Percentiles rank a stretch among this genome's conserved stretches.
phyloP scores from a whole-genome alignment of 2,113 vertebrate genomes.

The Heterotis niloticus region DNA sequence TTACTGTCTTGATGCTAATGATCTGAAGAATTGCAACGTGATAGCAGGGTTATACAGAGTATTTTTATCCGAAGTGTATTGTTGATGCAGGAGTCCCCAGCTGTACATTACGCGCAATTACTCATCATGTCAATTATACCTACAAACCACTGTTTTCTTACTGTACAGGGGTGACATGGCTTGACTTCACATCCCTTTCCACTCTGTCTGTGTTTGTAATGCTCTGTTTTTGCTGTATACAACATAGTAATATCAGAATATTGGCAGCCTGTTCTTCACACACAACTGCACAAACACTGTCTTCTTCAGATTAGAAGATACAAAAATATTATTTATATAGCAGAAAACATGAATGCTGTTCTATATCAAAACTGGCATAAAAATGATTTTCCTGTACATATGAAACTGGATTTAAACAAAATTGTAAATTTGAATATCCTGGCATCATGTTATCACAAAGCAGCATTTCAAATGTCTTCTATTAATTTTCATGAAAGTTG shows the following conservation, averaged over 20 bases:
- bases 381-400: background rate
- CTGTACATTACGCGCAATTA: no score
- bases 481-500: slow-evolving; percentile 1
- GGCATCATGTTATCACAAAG: background rate
- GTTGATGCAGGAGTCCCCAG: background rate
- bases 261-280: no score
- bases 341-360: background rate
- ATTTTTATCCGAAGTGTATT: background rate
- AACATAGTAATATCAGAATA: no score
- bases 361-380: background rate
- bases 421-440: background rate
- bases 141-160: no score
- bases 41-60: background rate
- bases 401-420: background rate
- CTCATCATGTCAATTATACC: no score
- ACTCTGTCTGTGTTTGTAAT: no score
- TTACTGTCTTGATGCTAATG: background rate
- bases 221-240: no score
- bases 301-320: background rate
- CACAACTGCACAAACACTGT: no score
- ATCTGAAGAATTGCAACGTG: background rate
- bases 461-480: background rate
- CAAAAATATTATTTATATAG: background rate
- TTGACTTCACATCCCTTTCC: no score
- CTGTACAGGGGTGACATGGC: no score